Conservation (phyloP, 2,113 vertebrate species). For the Eretmochelys imbricata region DNA sequence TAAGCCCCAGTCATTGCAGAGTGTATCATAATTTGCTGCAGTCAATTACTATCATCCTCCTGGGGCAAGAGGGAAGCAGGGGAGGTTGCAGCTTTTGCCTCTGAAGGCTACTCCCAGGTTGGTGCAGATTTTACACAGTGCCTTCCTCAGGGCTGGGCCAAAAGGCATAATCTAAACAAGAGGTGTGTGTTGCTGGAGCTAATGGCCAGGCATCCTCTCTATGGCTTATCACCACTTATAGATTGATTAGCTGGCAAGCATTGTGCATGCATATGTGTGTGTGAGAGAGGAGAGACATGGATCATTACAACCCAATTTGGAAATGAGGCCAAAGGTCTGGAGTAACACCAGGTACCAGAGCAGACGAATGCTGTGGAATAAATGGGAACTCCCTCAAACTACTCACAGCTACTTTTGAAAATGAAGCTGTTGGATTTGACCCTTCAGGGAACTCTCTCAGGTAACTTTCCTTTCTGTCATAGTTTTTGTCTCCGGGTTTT, state of each 20-base stretch:
- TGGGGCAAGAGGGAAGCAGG: not conserved
- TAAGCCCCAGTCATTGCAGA: not conserved
- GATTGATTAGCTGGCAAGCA: not conserved
- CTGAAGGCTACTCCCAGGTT: not conserved
- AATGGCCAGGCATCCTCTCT: not conserved
- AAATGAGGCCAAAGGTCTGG: not conserved
- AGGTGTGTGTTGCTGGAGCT: not conserved
- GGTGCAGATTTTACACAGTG: not conserved
- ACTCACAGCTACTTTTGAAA: not conserved
- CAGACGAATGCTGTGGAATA: not conserved
- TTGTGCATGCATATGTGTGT: not conserved
- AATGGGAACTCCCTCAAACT: accelerated
- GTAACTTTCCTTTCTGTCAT: not conserved
- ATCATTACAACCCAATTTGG: not conserved
- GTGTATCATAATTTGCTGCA: not conserved
- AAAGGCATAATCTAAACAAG: not conserved
- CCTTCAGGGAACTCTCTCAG: not conserved
- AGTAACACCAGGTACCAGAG: no score
- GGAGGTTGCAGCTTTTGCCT: not conserved
- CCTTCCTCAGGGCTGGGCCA: not conserved
- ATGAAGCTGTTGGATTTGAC: not conserved
- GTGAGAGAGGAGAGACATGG: not conserved
- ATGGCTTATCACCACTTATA: not conserved
- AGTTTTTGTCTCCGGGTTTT: not conserved
- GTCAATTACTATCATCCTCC: not conserved